Evolutionary conservation across 2,113 vertebrate genomes (phyloP), one percentile per base, ranked within the genome.

Genomic region (Macrotus californicus): DNA sequence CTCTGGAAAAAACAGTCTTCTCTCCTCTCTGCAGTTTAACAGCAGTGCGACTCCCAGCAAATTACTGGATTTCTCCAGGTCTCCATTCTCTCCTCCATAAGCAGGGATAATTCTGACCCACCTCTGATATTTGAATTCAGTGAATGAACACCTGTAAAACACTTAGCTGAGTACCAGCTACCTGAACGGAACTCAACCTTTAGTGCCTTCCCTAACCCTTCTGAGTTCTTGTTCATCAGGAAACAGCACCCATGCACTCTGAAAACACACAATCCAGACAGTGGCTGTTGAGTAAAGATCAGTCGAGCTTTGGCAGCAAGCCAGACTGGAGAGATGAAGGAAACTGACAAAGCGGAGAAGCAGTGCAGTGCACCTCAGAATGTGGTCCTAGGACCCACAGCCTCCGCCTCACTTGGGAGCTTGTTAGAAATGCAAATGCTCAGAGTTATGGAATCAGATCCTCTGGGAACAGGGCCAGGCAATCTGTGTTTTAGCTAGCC

Each of bases 61-160:
- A 67, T 69, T 19, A 12, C 26, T 64, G 59, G 50, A 29, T 77
- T 95, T 95, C 75, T 77, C 56, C 19, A 80, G 66, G 56, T 19
- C 52, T 87, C 36, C 31, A 14, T 87, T 94, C 79, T 82, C n/a
- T 83, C 66, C 12, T 89, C 48, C 41, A 6, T 41, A 61, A 24
- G 21, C 46, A 19, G 41, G 36, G 39, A 12, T 50, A 72, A 46
- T 69, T 82, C 34, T 81, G 77, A 61, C 18, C n/a, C 46, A 81
- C 34, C 29, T 34, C n/a, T 61, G 50, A 52, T 73, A 69, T 52
- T 59, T 80, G 43, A 67, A 70, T 59, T 70, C 73, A 26, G 26
- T 93, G 36, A 89, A 72, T 36, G 39, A 64, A 46, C 29, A 66
- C 64, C 46, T 80, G 29, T 66, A 79, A 94, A 84, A 26, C n/a